Percentiles rank a stretch among this genome's conserved stretches.
Conservation (phyloP, 1,140 invertebrate species). For the Lutraria rhynchaena region DNA sequence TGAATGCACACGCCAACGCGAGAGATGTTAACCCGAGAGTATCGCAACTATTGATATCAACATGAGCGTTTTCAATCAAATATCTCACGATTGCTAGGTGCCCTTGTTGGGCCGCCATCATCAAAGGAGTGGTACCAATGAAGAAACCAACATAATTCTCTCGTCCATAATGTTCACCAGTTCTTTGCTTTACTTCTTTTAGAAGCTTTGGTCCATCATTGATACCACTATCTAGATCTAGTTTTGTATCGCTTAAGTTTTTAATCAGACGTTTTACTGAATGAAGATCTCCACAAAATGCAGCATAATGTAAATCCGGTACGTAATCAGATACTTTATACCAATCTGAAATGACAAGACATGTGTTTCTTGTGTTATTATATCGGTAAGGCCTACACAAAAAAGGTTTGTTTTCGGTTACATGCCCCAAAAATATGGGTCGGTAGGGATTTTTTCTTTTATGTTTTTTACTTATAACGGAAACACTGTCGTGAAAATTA, state of each 20-base stretch:
- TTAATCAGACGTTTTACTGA: constrained; percentile 31
- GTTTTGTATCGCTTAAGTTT: background rate
- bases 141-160: constrained; percentile 52
- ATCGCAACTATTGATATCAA: constrained; percentile 42
- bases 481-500: no score
- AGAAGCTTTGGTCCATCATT: constrained; percentile 55
- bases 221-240: background rate
- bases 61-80: constrained; percentile 32
- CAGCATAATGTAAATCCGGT: constrained; percentile 36
- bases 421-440: no score
- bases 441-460: no score
- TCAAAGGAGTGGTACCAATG: constrained; percentile 49
- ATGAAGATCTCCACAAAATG: constrained; percentile 32
- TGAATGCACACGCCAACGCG: constrained; percentile 43
- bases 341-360: constrained; percentile 17
- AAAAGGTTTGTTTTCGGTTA: no score
- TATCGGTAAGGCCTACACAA: background rate
- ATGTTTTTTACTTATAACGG: no score
- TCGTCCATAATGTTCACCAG: background rate
- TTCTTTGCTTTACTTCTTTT: constrained; percentile 5
- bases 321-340: constrained; percentile 5
- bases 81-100: constrained; percentile 32
- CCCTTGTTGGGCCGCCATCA: constrained; percentile 58
- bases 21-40: constrained; percentile 51
- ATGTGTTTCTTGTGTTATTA: background rate